Conservation (phyloP, 1,140 invertebrate genomes). For the Papilio polyxenes region DNA sequence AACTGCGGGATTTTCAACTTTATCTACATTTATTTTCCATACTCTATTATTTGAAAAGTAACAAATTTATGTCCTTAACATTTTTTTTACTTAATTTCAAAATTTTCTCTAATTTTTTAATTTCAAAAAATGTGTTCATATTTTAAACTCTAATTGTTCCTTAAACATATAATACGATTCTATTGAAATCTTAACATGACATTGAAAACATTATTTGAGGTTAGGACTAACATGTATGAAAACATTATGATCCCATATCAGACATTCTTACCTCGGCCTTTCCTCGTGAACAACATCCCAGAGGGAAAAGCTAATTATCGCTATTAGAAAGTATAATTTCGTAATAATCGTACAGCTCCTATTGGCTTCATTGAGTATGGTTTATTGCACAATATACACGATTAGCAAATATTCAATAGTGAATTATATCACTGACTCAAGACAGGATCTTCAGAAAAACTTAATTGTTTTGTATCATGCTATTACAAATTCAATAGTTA, state of each 20-base stretch:
- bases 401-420: background rate
- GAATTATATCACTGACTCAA: background rate
- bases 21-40: constrained; percentile 52
- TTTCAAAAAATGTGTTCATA: too few relatives aligned
- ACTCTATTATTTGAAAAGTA: background rate
- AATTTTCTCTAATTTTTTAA: too few relatives aligned
- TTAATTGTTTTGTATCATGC: background rate
- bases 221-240: background rate
- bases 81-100: too few relatives aligned
- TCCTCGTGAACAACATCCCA: background rate
- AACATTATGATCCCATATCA: background rate
- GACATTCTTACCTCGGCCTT: background rate
- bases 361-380: background rate
- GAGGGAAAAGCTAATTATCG: background rate
- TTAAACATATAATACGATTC: too few relatives aligned
- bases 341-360: background rate
- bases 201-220: background rate
- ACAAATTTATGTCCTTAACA: too few relatives aligned
- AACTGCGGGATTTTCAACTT: constrained; percentile 56
- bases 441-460: background rate
- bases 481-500: background rate
- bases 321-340: background rate
- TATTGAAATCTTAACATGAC: background rate
- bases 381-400: background rate
- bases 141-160: too few relatives aligned